Evolutionary conservation across 2,797 vertebrate genomes (phyloP).

Genomic region (Rhinophrynus dorsalis): DNA sequence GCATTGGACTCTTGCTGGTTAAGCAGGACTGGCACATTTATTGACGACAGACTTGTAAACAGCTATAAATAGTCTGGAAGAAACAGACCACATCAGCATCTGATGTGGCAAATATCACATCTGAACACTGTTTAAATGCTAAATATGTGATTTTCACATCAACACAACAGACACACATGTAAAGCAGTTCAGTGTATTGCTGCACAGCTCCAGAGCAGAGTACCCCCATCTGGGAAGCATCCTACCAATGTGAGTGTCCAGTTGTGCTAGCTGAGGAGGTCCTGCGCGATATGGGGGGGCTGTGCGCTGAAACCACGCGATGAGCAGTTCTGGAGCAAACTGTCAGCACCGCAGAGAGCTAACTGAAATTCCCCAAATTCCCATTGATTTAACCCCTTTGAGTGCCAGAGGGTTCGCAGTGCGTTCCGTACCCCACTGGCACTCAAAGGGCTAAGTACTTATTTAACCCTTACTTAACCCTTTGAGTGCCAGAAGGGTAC

Average conservation of each 20-base stretch:
- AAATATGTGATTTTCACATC: conserved; percentile 17
- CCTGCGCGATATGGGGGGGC: no score
- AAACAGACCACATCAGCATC: conserved; percentile 10
- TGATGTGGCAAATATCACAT: conserved; percentile 18
- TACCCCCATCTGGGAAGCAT: neutral
- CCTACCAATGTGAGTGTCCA: neutral
- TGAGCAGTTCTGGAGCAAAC: no score
- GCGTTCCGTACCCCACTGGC: no score
- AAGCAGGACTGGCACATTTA: conserved; percentile 13
- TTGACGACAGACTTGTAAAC: conserved; percentile 41
- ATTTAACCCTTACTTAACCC: no score
- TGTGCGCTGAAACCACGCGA: no score
- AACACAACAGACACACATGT: neutral
- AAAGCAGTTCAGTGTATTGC: neutral
- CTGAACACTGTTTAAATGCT: neutral
- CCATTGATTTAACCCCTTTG: no score
- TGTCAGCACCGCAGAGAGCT: no score
- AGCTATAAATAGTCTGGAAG: conserved; percentile 32
- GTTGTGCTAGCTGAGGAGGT: neutral
- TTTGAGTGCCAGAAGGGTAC: no score
- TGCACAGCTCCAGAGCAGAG: neutral
- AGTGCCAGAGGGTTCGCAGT: no score
- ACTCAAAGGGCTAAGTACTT: no score
- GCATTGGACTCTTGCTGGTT: neutral
- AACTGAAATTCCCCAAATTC: no score